A percentile compares a stretch with the other conserved stretches of the same genome.
Evolutionary conservation across 2,888 invertebrate genomes (phyloP).

Genomic region (Clivina fossor): DNA sequence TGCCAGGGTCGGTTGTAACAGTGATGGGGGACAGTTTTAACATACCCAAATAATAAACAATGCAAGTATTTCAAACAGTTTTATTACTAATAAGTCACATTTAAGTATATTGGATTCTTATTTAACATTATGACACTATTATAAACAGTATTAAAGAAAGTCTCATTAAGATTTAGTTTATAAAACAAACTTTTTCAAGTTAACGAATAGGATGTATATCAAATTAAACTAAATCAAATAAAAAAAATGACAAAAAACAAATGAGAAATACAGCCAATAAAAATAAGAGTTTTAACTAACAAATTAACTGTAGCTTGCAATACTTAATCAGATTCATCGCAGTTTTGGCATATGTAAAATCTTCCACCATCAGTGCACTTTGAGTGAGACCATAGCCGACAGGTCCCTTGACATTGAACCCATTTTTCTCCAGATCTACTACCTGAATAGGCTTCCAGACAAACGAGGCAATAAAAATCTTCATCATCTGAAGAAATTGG

Average conservation of each 20-base stretch:
- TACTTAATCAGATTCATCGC: slow-evolving; percentile 24
- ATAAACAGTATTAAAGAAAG: no score
- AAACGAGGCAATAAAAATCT: slow-evolving; percentile 37
- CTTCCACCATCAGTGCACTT: slow-evolving; percentile 29
- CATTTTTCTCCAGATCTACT: slow-evolving; percentile 32
- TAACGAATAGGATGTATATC: no score
- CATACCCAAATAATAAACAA: slow-evolving; percentile 30
- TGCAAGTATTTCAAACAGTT: slow-evolving; percentile 27
- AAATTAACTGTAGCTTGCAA: no score
- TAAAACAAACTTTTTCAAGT: no score
- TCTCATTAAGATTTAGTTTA: no score
- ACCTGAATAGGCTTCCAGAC: slow-evolving; percentile 34
- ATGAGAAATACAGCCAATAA: not conserved
- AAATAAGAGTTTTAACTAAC: not conserved
- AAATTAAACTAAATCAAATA: no score
- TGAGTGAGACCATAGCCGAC: slow-evolving; percentile 29
- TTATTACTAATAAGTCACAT: no score
- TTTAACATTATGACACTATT: no score
- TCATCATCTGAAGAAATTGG: slow-evolving; percentile 28
- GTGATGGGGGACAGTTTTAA: slow-evolving; percentile 35
- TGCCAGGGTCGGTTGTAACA: slow-evolving; percentile 38
- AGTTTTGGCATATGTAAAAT: slow-evolving; percentile 39
- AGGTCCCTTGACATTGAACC: slow-evolving; percentile 21
- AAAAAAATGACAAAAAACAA: no score
- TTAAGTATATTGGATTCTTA: no score